These are phyloP conservation scores for Leucoraja ocellata DNA, from an alignment of 2,797 vertebrate genomes.

Conservation along the genomic window DNA sequence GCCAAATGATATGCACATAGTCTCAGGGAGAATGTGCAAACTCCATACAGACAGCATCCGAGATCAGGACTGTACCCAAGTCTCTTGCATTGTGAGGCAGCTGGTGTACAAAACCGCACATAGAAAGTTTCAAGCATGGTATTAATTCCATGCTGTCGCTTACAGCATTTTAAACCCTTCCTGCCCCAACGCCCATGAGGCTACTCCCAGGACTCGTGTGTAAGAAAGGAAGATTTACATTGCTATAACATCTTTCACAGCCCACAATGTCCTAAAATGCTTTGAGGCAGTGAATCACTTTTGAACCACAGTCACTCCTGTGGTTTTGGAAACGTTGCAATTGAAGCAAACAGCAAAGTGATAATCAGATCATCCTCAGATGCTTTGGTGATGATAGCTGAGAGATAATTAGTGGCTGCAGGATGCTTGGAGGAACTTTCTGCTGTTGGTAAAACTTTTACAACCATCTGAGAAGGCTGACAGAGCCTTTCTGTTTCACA, in stretches of 20 bases:
- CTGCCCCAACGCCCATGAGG: neutral
- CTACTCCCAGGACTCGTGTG: neutral
- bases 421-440: neutral
- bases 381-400: neutral
- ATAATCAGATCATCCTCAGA: too few relatives aligned
- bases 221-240: neutral
- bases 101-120: too few relatives aligned
- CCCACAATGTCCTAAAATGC: too few relatives aligned
- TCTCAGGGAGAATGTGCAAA: too few relatives aligned
- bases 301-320: neutral
- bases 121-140: neutral
- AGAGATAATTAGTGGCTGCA: neutral
- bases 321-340: neutral
- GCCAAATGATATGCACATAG: too few relatives aligned
- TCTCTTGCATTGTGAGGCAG: too few relatives aligned
- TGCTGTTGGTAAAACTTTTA: neutral
- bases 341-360: neutral
- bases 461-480: neutral
- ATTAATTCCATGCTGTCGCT: neutral
- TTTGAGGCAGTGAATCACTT: neutral
- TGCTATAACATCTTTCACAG: neutral
- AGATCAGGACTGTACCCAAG: too few relatives aligned
- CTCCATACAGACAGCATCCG: too few relatives aligned
- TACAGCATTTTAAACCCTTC: neutral
- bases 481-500: neutral